Conservation (phyloP, 1,140 invertebrate genomes). For the Drosophila ananassae region DNA sequence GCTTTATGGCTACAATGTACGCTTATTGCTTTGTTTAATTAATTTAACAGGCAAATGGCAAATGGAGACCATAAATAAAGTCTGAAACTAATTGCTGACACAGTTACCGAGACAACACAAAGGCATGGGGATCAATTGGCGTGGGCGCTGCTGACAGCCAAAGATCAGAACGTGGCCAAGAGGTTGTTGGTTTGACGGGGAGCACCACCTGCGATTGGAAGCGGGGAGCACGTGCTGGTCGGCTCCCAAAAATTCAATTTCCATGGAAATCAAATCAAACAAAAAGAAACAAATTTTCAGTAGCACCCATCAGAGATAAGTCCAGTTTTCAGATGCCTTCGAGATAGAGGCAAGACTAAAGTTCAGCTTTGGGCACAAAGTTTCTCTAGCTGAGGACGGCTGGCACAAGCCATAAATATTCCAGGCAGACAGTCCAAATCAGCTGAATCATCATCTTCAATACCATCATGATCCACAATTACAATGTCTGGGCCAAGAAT, state of each 20-base stretch:
- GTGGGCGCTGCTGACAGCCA: conserved; percentile 75
- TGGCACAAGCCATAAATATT: conserved; percentile 76
- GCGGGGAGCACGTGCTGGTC: conserved; percentile 57
- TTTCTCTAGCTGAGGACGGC: conserved; percentile 17
- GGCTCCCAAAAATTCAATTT: conserved; percentile 35
- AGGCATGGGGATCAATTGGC: conserved; percentile 49
- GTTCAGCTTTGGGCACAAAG: conserved; percentile 18
- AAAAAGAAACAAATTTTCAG: conserved; percentile 61
- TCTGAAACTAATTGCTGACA: conserved; percentile 78
- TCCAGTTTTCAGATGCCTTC: conserved; percentile 58
- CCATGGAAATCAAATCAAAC: conserved; percentile 41
- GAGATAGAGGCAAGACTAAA: conserved; percentile 25
- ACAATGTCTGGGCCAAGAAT: conserved; percentile 52
- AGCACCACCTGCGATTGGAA: conserved; percentile 63
- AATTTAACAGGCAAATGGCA: conserved; percentile 75
- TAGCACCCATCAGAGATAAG: conserved; percentile 63
- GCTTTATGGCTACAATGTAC: conserved; percentile 31
- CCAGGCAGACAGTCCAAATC: conserved; percentile 53
- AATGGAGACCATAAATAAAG: conserved; percentile 74
- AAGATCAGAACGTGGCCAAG: conserved; percentile 55
- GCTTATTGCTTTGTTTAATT: conserved; percentile 49
- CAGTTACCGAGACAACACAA: conserved; percentile 73
- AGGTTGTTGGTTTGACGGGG: conserved; percentile 4
- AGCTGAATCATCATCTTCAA: conserved; percentile 70
- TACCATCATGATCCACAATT: conserved; percentile 56